Conservation (phyloP, 2,888 invertebrate genomes). For the Netelia inedita region DNA sequence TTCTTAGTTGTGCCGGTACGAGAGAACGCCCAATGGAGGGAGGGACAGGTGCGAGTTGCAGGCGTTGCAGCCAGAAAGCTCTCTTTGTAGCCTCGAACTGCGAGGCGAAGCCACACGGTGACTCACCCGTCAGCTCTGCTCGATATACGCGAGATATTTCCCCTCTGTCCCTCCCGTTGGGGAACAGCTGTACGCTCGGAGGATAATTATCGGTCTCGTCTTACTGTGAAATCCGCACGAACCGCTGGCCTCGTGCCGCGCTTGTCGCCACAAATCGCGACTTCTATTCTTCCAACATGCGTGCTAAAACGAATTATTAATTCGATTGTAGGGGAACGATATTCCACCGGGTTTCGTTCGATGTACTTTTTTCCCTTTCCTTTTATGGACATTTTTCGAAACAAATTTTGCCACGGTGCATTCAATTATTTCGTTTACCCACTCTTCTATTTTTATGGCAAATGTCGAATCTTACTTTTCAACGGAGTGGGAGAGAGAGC, state of each 20-base stretch:
- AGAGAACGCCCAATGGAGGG: background rate
- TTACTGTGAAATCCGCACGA: conserved; percentile 58
- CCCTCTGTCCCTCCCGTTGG: conserved; percentile 10
- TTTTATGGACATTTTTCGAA: background rate
- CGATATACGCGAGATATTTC: conserved; percentile 51
- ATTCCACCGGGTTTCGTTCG: background rate
- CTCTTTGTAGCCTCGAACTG: conserved; percentile 42
- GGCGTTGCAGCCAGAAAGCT: conserved; percentile 11
- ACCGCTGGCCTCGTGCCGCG: background rate
- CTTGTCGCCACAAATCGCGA: background rate
- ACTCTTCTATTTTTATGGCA: no score
- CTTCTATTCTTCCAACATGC: conserved; percentile 5
- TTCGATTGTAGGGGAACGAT: background rate
- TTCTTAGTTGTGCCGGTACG: no score
- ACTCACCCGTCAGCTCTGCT: conserved; percentile 56
- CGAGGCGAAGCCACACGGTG: conserved; percentile 51
- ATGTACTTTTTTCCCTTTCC: background rate
- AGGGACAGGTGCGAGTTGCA: conserved; percentile 58
- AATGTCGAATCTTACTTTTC: no score
- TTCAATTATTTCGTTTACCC: no score
- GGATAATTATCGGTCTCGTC: conserved; percentile 66
- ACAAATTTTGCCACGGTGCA: no score
- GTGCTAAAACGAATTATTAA: background rate
- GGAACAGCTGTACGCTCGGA: conserved; percentile 49
- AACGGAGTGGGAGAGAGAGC: no score